Evolutionary conservation across 2,113 vertebrate species (phyloP).

Genomic region (Pampusana beccarii): DNA sequence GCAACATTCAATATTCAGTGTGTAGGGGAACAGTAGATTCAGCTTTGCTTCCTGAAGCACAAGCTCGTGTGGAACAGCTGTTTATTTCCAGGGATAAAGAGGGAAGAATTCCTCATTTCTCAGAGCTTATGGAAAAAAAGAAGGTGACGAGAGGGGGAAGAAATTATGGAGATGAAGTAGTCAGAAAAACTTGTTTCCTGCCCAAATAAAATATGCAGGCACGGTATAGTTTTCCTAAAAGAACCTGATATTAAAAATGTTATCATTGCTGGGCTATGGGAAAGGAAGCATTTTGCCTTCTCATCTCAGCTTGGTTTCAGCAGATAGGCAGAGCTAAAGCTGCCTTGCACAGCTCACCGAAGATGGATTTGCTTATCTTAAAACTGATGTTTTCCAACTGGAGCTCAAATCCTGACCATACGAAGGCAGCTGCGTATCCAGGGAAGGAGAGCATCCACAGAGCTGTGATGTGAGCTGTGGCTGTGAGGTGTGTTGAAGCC

Average conservation of each 20-base stretch:
- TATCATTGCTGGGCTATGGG: background rate
- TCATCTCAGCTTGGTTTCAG: background rate
- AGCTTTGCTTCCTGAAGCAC: background rate
- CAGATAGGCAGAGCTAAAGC: background rate
- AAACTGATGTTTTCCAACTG: background rate
- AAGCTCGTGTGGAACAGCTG: fast-evolving
- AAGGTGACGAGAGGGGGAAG: background rate
- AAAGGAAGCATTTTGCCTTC: constrained; percentile 34
- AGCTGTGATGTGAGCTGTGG: background rate
- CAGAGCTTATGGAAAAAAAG: background rate
- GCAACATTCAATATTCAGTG: background rate
- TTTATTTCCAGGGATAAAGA: background rate
- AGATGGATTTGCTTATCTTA: background rate
- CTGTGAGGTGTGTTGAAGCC: background rate
- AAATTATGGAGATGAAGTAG: background rate
- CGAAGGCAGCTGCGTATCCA: background rate
- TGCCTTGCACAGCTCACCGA: background rate
- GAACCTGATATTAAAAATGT: background rate
- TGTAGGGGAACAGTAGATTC: background rate
- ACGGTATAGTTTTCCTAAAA: background rate
- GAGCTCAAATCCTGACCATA: background rate
- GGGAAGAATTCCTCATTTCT: background rate
- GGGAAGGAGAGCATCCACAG: background rate
- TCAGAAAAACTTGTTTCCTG: background rate
- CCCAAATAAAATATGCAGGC: background rate